Percentiles rank a stretch among this genome's conserved stretches.
These are phyloP conservation scores for Chesias legatella DNA, from an alignment of 2,888 invertebrate species.

Conservation along the genomic window DNA sequence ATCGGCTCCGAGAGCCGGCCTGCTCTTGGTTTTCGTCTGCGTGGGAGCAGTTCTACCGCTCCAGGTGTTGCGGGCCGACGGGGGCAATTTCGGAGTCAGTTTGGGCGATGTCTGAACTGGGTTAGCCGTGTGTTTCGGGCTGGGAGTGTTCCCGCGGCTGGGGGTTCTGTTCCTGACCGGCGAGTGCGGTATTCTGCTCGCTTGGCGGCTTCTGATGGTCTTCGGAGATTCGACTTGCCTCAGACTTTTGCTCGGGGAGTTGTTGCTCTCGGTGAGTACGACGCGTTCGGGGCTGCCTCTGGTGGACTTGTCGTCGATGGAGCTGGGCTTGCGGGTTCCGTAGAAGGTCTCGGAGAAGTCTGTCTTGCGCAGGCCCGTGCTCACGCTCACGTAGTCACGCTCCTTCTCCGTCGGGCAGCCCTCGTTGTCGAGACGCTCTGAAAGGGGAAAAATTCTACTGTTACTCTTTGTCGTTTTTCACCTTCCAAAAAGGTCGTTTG, in stretches of 20 bases:
- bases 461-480: not conserved
- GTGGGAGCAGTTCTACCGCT: conserved; percentile 81
- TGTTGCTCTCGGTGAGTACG: conserved; percentile 57
- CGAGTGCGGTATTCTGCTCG: conserved; percentile 70
- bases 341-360: conserved; percentile 83
- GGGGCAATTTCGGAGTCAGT: conserved; percentile 62
- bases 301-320: conserved; percentile 61
- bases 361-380: conserved; percentile 86
- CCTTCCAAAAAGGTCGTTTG: too few species aligned
- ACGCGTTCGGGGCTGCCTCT: conserved; percentile 70
- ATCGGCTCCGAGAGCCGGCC: conserved; percentile 64
- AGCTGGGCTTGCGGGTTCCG: conserved; percentile 71
- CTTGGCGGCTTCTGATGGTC: conserved; percentile 63
- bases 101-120: conserved; percentile 68
- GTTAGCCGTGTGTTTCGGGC: conserved; percentile 59
- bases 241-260: conserved; percentile 68
- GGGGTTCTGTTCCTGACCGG: conserved; percentile 61
- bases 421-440: conserved; percentile 84
- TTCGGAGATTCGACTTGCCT: conserved; percentile 61
- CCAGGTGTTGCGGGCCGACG: conserved; percentile 85
- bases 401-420: conserved; percentile 67
- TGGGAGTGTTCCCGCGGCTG: conserved; percentile 68
- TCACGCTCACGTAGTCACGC: conserved; percentile 82
- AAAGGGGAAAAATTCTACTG: not conserved
- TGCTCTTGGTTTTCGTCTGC: conserved; percentile 58